phyloP scores from a whole-genome alignment of 2,113 vertebrate genomes.

The Apus apus region DNA sequence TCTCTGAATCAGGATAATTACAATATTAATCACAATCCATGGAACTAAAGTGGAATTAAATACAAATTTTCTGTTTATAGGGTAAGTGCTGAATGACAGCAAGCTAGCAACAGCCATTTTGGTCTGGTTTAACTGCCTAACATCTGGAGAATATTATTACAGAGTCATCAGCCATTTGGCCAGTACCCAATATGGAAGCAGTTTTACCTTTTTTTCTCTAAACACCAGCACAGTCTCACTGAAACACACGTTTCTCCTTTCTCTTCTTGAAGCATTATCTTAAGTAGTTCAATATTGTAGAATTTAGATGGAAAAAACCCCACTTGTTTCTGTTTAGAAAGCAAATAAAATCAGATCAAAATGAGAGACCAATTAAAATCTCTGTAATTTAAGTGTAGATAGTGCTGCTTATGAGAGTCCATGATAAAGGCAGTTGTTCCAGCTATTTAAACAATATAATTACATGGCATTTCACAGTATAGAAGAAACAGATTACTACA shows the following conservation, averaged over 20 bases:
- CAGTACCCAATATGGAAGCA: background rate
- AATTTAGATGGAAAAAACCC: slow-evolving; percentile 4
- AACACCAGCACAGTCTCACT: background rate
- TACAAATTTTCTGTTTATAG: slow-evolving; percentile 52
- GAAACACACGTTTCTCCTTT: background rate
- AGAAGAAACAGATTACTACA: slow-evolving; percentile 50
- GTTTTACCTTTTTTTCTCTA: slow-evolving; percentile 5
- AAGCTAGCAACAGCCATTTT: slow-evolving; percentile 33
- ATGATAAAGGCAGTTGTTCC: slow-evolving; percentile 61
- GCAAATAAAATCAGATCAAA: slow-evolving; percentile 60
- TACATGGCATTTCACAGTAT: slow-evolving; percentile 60
- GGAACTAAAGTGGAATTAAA: slow-evolving; percentile 53
- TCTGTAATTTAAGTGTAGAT: slow-evolving; percentile 62
- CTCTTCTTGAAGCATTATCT: background rate
- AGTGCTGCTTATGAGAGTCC: slow-evolving; percentile 35
- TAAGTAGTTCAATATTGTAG: background rate
- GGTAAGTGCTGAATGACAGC: slow-evolving; percentile 11
- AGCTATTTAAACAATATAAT: slow-evolving; percentile 77
- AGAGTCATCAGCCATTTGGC: slow-evolving; percentile 17
- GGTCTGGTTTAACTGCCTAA: slow-evolving; percentile 55
- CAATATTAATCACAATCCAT: slow-evolving; percentile 62
- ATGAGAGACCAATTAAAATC: slow-evolving; percentile 50
- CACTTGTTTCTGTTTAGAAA: slow-evolving; percentile 70
- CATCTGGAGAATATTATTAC: slow-evolving; percentile 55
- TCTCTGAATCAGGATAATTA: slow-evolving; percentile 47